Evolutionary conservation across 2,797 vertebrate genomes (phyloP).

Genomic region (Molossus alvarezi): DNA sequence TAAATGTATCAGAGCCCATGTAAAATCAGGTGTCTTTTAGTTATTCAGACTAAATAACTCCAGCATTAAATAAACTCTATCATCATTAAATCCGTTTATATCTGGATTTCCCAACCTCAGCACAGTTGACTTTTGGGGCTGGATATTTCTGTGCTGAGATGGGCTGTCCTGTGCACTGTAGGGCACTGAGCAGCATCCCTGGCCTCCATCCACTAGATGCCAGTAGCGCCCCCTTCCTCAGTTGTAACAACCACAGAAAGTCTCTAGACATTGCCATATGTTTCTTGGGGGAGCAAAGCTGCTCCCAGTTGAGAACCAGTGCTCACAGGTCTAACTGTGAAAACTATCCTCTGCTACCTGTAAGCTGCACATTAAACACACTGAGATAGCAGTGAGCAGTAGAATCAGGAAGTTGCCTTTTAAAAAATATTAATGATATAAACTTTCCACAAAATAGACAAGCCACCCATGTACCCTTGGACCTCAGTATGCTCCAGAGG

Average conservation of each 20-base stretch:
- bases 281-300: background rate
- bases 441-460: background rate
- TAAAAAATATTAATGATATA: background rate
- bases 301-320: background rate
- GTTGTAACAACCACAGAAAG: background rate
- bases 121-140: background rate
- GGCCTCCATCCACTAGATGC: background rate
- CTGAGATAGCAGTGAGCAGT: background rate
- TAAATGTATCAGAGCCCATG: background rate
- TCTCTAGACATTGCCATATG: background rate
- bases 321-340: background rate
- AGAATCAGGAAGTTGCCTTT: background rate
- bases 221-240: background rate
- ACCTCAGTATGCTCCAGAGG: background rate
- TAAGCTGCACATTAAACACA: background rate
- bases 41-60: background rate
- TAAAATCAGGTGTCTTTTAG: background rate
- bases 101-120: background rate
- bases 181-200: background rate
- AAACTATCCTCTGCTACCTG: constrained; percentile 31
- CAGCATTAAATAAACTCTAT: background rate
- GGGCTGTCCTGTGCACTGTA: rapidly evolving
- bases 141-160: background rate
- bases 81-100: background rate
- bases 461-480: background rate